Evolutionary conservation across 1,140 invertebrate species (phyloP).

Genomic region (Caenorhabditis brenneri): DNA sequence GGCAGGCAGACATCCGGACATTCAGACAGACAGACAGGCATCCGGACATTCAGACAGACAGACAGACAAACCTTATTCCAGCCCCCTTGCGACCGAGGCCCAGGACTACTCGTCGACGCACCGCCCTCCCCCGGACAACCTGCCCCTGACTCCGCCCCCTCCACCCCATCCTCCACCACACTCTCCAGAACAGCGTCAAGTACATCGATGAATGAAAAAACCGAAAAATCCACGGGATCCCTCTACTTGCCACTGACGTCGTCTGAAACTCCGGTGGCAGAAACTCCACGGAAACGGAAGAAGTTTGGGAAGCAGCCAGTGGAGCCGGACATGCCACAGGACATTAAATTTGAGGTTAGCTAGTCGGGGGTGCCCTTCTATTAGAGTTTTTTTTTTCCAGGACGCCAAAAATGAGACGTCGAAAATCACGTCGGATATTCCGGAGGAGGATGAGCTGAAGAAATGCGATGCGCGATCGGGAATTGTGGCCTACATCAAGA

Average conservation of each 20-base stretch:
- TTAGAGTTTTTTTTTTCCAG: background rate
- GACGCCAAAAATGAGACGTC: background rate
- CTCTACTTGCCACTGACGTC: no score
- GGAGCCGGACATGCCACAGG: background rate
- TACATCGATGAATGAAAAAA: background rate
- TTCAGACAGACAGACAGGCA: no score
- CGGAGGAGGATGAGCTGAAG: background rate
- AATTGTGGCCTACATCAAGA: background rate
- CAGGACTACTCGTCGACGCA: no score
- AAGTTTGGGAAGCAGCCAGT: background rate
- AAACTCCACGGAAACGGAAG: background rate
- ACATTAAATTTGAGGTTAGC: background rate
- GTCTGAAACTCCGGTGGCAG: background rate
- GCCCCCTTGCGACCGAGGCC: no score
- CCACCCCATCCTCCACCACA: no score
- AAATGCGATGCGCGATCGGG: background rate
- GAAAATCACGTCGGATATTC: slow-evolving; percentile 7
- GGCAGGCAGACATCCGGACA: no score
- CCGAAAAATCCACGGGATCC: background rate
- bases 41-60: no score
- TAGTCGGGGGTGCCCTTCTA: background rate
- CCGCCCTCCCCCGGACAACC: no score
- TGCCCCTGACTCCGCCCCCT: no score
- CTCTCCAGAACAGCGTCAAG: background rate
- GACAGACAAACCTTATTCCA: no score